phyloP scores from a whole-genome alignment of 2,113 vertebrate genomes.

The Dipodomys ordii region DNA sequence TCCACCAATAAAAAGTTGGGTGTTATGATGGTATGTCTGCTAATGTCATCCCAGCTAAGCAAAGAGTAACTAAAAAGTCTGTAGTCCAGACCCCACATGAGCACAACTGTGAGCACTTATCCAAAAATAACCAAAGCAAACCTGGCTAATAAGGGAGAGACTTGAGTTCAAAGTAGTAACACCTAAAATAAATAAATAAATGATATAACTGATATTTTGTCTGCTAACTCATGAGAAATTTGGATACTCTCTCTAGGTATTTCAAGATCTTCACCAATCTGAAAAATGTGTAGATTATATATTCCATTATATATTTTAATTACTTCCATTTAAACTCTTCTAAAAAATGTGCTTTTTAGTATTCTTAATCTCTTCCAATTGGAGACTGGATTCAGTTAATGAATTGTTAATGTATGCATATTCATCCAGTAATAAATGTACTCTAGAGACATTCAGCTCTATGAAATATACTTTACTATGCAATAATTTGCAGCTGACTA shows the following conservation, averaged over 20 bases:
- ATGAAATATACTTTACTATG: not conserved
- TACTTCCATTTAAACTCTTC: not conserved
- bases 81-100: too few relatives aligned
- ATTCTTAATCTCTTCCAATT: not conserved
- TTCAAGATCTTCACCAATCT: constrained; percentile 42
- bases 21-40: too few relatives aligned
- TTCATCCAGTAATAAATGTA: not conserved
- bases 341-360: not conserved
- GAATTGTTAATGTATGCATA: too few relatives aligned
- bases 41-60: too few relatives aligned
- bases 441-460: not conserved
- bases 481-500: not conserved
- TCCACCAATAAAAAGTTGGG: too few relatives aligned
- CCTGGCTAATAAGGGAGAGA: too few relatives aligned
- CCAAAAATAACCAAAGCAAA: too few relatives aligned
- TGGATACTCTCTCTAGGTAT: not conserved
- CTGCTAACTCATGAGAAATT: not conserved
- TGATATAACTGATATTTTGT: constrained; percentile 14
- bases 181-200: too few relatives aligned
- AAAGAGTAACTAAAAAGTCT: too few relatives aligned
- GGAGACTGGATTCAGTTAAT: not conserved
- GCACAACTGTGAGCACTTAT: too few relatives aligned
- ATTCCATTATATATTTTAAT: not conserved
- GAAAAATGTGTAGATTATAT: not conserved
- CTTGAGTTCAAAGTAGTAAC: too few relatives aligned